Conservation (phyloP, 2,113 vertebrate genomes). For the Tragelaphus buxtoni region DNA sequence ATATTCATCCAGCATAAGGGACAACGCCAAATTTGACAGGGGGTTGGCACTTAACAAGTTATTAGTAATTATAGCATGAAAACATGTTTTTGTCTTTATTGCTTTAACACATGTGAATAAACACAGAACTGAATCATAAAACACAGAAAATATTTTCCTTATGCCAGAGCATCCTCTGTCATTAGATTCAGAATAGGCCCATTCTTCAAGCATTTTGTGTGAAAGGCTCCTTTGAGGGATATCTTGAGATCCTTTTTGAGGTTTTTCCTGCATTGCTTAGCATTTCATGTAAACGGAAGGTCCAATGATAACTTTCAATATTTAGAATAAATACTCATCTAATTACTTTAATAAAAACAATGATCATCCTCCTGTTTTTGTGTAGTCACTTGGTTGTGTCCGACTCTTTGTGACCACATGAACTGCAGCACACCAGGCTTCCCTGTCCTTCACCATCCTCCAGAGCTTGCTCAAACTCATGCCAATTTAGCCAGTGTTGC, state of each 20-base stretch:
- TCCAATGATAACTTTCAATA: not conserved
- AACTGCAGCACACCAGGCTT: not conserved
- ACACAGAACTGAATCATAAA: not conserved
- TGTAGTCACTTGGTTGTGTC: not conserved
- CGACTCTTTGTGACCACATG: not conserved
- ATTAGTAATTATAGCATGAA: not conserved
- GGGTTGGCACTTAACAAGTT: not conserved
- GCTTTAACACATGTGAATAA: slow-evolving; percentile 5
- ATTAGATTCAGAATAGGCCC: not conserved
- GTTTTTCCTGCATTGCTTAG: not conserved
- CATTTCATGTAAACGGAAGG: not conserved
- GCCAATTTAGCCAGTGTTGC: not conserved
- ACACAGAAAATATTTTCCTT: not conserved
- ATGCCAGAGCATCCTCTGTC: not conserved
- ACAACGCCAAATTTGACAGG: not conserved
- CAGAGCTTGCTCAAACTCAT: not conserved
- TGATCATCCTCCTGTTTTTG: not conserved
- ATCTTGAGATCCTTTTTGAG: not conserved
- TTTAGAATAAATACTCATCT: not conserved
- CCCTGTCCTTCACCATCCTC: not conserved
- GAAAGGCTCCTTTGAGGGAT: not conserved
- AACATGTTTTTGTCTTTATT: not conserved
- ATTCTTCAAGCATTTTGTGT: not conserved
- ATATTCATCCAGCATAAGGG: not conserved
- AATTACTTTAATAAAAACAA: not conserved